Evolutionary conservation across 2,888 invertebrate genomes (phyloP).

Genomic region (Flexamia atlantica): DNA sequence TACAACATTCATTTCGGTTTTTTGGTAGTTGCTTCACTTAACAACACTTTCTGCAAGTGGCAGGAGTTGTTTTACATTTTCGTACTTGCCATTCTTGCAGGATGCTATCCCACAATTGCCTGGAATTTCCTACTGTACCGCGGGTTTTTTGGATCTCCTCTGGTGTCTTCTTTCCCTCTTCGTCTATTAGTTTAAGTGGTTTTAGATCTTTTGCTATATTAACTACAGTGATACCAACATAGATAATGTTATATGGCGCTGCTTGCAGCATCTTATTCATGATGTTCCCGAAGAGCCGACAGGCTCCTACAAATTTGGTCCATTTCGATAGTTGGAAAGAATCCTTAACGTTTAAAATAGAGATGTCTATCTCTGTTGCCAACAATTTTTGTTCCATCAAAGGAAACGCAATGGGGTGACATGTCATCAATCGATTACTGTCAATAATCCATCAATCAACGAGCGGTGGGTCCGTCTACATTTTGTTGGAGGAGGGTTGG

Average conservation of each 20-base stretch:
- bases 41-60: neutral
- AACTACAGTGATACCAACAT: neutral
- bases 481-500: no score
- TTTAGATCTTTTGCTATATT: slow-evolving; percentile 13
- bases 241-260: slow-evolving; percentile 1
- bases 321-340: neutral
- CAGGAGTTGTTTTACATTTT: neutral
- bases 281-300: neutral
- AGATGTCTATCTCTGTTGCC: neutral
- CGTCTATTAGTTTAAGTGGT: neutral
- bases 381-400: no score
- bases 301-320: neutral
- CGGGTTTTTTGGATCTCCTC: neutral
- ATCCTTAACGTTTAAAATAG: neutral
- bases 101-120: neutral
- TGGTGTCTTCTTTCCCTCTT: slow-evolving; percentile 14
- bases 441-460: no score
- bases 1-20: neutral
- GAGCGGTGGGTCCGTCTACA: no score
- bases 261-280: neutral
- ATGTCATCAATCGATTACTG: no score
- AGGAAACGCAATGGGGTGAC: no score
- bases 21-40: no score
- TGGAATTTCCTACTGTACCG: neutral
- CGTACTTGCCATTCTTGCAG: neutral